phyloP scores from a whole-genome alignment of 2,888 invertebrate genomes.

The Drosophila austrosaltans region DNA sequence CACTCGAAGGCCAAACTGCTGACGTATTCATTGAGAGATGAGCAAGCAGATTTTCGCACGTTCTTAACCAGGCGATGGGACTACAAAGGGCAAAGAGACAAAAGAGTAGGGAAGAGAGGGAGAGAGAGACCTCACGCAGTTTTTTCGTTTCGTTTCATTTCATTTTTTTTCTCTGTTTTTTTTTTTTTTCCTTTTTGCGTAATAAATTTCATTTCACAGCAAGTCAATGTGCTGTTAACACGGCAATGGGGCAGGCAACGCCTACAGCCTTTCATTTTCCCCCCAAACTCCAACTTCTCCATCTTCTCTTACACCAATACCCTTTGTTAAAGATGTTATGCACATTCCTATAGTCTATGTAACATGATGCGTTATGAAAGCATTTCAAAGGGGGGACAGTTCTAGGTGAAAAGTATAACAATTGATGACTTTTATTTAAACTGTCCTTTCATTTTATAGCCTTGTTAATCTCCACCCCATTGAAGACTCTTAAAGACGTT shows the following conservation, averaged over 20 bases:
- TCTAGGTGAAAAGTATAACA: no score
- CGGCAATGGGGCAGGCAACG: constrained; percentile 42
- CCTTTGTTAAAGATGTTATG: constrained; percentile 3
- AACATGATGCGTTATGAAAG: no score
- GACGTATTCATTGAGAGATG: constrained; percentile 54
- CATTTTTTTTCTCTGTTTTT: constrained; percentile 19
- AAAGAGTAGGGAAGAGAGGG: neutral
- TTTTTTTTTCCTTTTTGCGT: constrained; percentile 35
- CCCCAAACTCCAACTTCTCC: constrained; percentile 20
- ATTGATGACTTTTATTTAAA: no score
- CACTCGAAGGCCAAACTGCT: constrained; percentile 44
- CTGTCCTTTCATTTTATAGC: no score
- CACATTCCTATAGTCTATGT: no score
- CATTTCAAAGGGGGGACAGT: no score
- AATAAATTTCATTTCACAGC: constrained; percentile 71
- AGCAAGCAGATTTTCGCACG: constrained; percentile 55
- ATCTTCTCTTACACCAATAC: neutral
- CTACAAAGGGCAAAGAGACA: constrained; percentile 17
- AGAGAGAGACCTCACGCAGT: neutral
- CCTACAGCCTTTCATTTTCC: constrained; percentile 31
- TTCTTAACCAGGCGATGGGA: constrained; percentile 49
- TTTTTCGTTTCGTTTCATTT: constrained; percentile 2
- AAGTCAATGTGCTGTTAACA: constrained; percentile 66
- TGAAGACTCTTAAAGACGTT: no score
- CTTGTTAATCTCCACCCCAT: no score